Base-by-base conservation (phyloP, 1,140 invertebrate species). In the Lordiphosa stackelbergi region DNA sequence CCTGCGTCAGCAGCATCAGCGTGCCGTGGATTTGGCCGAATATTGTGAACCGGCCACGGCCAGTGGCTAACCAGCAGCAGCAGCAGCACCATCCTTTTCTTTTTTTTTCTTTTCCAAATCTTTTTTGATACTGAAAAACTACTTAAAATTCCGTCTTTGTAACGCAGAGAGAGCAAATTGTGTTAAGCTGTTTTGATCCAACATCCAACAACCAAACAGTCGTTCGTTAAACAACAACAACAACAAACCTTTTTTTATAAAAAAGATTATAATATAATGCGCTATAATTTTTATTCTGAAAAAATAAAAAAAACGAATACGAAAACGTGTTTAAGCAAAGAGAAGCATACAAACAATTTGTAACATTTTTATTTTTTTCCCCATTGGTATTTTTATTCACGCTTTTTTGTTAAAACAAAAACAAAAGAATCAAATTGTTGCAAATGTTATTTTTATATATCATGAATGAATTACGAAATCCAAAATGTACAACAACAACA, bases 201-300 rank as follows among this genome's bases (percentile, higher is more conserved):
- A 69, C 45, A 65, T 73, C 53, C 66, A 63, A 41, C 57, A 66
- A 61, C 77, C 72, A 83, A 83, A 83, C 75, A 81, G 77, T 83
- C 77, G 77, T 83, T 83, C 77, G 60, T 70, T 64, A 66, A 63
- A 28, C 61, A 35, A 45, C 53, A 65, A 51, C 41, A 65, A 74
- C 43, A 38, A 57, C 57, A 69, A 73, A 74, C 62, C 71, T 77
- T 81, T 81, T 81, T 83, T 83, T 77, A 77, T 83, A 77, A 83
- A 83, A 83, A 83, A 83, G 77, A 81, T 73, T 78, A 60, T 66
- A 57, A 61, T 60, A 69, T 62, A 70, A 52, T 70, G 66, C 64
- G 73, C 68, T 81, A 69, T 71, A 71, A 81, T 75, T 79, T 81
- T 81, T 81, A 79, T 75, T 79, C 55, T 83, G 71, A 83, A 81